phyloP scores from a whole-genome alignment of 2,888 invertebrate genomes.

The Chrysopilus asiliformis region DNA sequence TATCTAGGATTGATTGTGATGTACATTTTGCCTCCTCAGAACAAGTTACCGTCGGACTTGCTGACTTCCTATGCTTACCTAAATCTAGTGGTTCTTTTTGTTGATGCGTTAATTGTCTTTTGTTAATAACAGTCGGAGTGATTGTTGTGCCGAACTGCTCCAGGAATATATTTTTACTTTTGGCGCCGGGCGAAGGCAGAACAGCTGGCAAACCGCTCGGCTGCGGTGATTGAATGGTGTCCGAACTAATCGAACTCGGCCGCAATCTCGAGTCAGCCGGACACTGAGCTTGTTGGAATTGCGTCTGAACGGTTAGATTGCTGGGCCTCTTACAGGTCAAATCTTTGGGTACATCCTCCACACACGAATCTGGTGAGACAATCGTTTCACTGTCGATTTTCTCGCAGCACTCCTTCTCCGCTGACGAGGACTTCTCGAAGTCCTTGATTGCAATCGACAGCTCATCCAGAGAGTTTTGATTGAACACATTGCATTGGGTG shows the following conservation, averaged over 20 bases:
- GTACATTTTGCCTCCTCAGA: slow-evolving; percentile 49
- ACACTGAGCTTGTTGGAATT: neutral
- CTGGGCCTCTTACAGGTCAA: slow-evolving; percentile 42
- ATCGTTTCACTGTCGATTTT: slow-evolving; percentile 22
- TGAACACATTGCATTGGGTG: slow-evolving; percentile 18
- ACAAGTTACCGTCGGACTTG: slow-evolving; percentile 60
- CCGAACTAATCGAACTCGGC: slow-evolving; percentile 54
- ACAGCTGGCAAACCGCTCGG: slow-evolving; percentile 58
- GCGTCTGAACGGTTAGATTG: slow-evolving; percentile 14
- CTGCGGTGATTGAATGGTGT: slow-evolving; percentile 59
- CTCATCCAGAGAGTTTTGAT: slow-evolving; percentile 29
- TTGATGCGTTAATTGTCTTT: slow-evolving; percentile 20
- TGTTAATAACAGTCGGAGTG: slow-evolving; percentile 17
- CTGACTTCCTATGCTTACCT: slow-evolving; percentile 51
- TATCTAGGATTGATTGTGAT: slow-evolving; percentile 23
- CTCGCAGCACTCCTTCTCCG: slow-evolving; percentile 12
- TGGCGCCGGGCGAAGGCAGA: slow-evolving; percentile 52
- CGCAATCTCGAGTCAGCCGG: slow-evolving; percentile 29
- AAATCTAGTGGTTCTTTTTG: slow-evolving; percentile 57
- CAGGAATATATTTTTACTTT: slow-evolving; percentile 24
- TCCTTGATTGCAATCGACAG: slow-evolving; percentile 44
- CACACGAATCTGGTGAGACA: slow-evolving; percentile 21
- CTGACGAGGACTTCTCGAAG: slow-evolving; percentile 32
- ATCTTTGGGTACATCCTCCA: slow-evolving; percentile 47
- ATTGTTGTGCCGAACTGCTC: slow-evolving; percentile 19